Conservation (phyloP, 2,113 vertebrate species). For the Capricornis sumatraensis region DNA sequence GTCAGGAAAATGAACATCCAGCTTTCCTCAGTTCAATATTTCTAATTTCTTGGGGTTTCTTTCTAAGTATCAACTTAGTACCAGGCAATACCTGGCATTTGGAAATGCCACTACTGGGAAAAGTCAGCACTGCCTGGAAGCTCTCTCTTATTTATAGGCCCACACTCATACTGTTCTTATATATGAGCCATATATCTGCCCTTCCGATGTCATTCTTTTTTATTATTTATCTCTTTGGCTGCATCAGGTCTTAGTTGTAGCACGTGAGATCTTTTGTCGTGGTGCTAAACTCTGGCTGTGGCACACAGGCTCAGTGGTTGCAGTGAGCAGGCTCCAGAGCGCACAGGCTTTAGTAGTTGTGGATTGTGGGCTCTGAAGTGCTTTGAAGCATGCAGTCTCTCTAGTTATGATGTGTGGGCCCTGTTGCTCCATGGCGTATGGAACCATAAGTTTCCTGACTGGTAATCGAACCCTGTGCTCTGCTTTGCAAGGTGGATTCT, state of each 20-base stretch:
- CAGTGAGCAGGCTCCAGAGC: neutral
- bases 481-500: neutral
- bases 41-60: neutral
- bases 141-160: neutral
- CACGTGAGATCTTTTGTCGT: fast-evolving
- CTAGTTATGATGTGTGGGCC: neutral
- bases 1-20: neutral
- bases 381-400: neutral
- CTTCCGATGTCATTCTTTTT: neutral
- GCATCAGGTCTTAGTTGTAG: neutral
- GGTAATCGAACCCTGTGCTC: neutral
- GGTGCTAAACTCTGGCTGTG: neutral
- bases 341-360: neutral
- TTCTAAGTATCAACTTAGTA: neutral
- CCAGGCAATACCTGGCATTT: neutral
- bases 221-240: neutral
- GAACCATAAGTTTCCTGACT: neutral
- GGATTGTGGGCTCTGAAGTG: neutral
- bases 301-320: neutral
- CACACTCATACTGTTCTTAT: neutral
- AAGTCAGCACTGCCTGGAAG: neutral
- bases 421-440: neutral
- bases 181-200: neutral
- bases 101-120: neutral
- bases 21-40: neutral